phyloP scores from a whole-genome alignment of 1,140 invertebrate species.

The Agraylea sexmaculata region DNA sequence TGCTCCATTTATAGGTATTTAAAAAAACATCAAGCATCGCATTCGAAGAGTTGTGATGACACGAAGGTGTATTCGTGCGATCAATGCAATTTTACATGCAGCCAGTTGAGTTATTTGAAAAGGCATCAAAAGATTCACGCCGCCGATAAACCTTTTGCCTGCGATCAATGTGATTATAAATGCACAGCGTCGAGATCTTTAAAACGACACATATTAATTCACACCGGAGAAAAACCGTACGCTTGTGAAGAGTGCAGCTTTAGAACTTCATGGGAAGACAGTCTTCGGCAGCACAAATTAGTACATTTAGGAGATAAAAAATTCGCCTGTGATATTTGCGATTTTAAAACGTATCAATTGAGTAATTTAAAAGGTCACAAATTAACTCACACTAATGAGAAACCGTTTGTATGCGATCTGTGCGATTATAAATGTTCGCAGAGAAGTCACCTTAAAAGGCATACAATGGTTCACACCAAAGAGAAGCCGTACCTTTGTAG shows the following conservation, averaged over 20 bases:
- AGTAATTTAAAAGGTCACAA: neutral
- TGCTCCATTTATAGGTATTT: too few relatives aligned
- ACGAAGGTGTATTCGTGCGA: too few relatives aligned
- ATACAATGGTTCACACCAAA: neutral
- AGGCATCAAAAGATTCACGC: neutral
- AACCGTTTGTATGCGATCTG: neutral
- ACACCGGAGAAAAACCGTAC: slow-evolving; percentile 21
- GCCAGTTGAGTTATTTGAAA: neutral
- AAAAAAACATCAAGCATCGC: too few relatives aligned
- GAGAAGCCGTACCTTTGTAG: neutral
- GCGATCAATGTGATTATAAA: too few relatives aligned
- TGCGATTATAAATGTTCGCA: neutral
- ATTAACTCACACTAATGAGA: neutral
- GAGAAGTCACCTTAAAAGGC: neutral
- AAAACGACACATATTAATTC: slow-evolving; percentile 21
- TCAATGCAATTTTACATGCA: slow-evolving; percentile 30
- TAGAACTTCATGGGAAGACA: neutral
- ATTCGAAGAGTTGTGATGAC: too few relatives aligned
- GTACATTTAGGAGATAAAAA: neutral
- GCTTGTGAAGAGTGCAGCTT: neutral
- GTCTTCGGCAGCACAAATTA: neutral
- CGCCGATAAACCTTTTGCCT: too few relatives aligned
- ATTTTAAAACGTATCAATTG: neutral
- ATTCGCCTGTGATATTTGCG: neutral
- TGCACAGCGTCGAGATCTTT: neutral